Conservation (phyloP, 2,888 invertebrate species). For the Parnassius glacialis region DNA sequence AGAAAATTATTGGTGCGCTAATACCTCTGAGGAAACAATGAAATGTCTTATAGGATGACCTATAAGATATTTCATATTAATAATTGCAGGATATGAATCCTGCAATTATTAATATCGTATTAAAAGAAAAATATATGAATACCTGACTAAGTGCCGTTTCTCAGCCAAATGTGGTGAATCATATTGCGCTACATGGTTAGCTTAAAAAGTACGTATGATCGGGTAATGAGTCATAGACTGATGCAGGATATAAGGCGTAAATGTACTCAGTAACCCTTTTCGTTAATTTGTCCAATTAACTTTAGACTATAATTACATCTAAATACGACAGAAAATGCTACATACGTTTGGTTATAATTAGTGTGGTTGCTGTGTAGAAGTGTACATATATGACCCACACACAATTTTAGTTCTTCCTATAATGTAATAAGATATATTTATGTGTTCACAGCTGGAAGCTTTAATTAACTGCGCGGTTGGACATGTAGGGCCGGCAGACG, state of each 20-base stretch:
- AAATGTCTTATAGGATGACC: too few relatives aligned
- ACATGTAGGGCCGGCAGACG: background rate
- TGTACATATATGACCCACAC: background rate
- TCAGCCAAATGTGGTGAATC: background rate
- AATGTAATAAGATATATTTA: constrained; percentile 1
- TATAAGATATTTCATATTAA: too few relatives aligned
- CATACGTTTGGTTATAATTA: background rate
- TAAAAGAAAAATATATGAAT: too few relatives aligned
- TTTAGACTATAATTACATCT: background rate
- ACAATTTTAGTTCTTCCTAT: constrained; percentile 2
- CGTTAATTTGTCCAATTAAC: background rate
- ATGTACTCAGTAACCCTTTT: background rate
- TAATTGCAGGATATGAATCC: too few relatives aligned
- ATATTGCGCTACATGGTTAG: background rate
- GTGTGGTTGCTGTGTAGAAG: background rate
- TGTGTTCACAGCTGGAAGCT: background rate
- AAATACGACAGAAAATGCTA: background rate
- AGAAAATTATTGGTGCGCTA: too few relatives aligned
- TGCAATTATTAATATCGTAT: too few relatives aligned
- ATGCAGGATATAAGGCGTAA: constrained; percentile 1
- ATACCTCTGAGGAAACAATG: too few relatives aligned
- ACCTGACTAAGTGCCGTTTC: background rate
- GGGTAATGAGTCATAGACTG: constrained; percentile 8
- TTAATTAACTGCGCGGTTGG: constrained; percentile 14
- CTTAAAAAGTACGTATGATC: constrained; percentile 4